Percentiles rank a stretch among this genome's conserved stretches.
Evolutionary conservation across 2,797 vertebrate genomes (phyloP).

Genomic region (Darevskia mixta): DNA sequence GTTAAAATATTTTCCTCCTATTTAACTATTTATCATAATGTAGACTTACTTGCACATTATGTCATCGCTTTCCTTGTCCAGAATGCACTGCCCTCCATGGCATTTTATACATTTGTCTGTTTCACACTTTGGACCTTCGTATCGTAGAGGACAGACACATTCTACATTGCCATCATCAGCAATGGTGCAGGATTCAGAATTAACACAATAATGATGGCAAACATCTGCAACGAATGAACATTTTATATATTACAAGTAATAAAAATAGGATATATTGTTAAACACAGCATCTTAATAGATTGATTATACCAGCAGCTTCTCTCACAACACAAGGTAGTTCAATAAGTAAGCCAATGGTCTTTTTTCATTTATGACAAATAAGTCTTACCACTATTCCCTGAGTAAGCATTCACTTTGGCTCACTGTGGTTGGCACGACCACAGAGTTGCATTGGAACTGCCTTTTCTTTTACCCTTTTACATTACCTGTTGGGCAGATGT

Average conservation of each 20-base stretch:
- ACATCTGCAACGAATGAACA: conserved; percentile 72
- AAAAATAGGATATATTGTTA: background rate
- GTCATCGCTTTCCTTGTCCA: conserved; percentile 88
- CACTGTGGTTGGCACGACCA: too few relatives aligned
- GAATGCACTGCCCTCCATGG: conserved; percentile 92
- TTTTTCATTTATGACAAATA: background rate
- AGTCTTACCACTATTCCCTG: too few relatives aligned
- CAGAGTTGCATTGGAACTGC: too few relatives aligned
- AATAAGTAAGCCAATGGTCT: background rate
- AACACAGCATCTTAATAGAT: background rate
- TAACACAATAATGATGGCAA: conserved; percentile 94
- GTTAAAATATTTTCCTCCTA: background rate
- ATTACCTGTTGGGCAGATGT: too few relatives aligned
- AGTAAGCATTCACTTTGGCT: too few relatives aligned
- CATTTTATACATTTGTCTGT: conserved; percentile 93
- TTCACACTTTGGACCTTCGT: conserved; percentile 94
- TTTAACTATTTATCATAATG: accelerated
- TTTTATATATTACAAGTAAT: background rate
- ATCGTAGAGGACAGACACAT: conserved; percentile 91
- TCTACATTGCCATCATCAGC: conserved; percentile 91
- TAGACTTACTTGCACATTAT: conserved; percentile 95
- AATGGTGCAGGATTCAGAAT: conserved; percentile 93
- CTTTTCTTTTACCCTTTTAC: too few relatives aligned
- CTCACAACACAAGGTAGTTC: background rate
- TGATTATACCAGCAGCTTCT: background rate